A percentile compares a stretch with the other conserved stretches of the same genome.
These are phyloP conservation scores for Apeira syringaria DNA, from an alignment of 2,888 invertebrate genomes.

Conservation along the genomic window DNA sequence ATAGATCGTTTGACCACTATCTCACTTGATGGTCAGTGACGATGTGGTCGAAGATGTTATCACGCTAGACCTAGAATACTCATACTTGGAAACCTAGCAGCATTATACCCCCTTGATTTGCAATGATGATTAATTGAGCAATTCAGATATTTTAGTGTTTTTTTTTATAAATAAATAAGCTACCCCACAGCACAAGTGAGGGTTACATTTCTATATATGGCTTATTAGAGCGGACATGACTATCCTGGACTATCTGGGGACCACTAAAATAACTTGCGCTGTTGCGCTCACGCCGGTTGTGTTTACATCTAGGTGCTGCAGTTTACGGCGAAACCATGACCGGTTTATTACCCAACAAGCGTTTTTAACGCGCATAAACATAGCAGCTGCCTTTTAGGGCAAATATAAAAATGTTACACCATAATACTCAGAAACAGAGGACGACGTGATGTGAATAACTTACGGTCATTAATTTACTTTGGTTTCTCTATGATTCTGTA, in stretches of 20 bases:
- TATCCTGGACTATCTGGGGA: slow-evolving; percentile 37
- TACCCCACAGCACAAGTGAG: neutral
- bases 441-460: too few species aligned
- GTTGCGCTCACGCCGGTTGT: slow-evolving; percentile 31
- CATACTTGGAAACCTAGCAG: too few species aligned
- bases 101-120: too few species aligned
- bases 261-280: slow-evolving; percentile 33
- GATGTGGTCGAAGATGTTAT: too few species aligned
- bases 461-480: too few species aligned
- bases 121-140: too few species aligned
- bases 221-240: slow-evolving; percentile 29
- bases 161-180: too few species aligned
- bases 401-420: slow-evolving; percentile 5
- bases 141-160: too few species aligned
- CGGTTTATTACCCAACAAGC: slow-evolving; percentile 31
- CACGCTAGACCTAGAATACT: too few species aligned
- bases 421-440: neutral
- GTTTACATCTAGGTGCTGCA: slow-evolving; percentile 38
- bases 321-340: slow-evolving; percentile 35
- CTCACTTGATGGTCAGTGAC: too few species aligned
- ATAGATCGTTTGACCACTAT: too few species aligned
- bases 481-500: too few species aligned
- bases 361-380: slow-evolving; percentile 15
- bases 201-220: neutral
- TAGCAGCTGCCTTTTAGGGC: slow-evolving; percentile 14